Evolutionary conservation across 1,140 invertebrate species (phyloP), one percentile per base, ranked within the genome.

Genomic region (Tetramorium alpestre): DNA sequence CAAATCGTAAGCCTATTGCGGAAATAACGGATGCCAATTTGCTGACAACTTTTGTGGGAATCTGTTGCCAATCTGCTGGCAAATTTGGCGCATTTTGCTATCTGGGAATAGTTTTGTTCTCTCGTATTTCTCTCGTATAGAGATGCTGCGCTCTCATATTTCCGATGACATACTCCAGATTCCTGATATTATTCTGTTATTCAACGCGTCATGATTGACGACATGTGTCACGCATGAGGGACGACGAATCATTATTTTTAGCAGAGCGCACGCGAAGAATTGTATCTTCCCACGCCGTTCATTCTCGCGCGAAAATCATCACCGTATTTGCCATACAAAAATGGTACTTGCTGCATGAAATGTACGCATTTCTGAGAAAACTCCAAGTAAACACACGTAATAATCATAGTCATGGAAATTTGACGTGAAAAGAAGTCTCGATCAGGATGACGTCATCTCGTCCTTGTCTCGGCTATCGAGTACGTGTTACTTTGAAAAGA

Each of bases 211-310:
- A 25, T 7, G n/a, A 67, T 44, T 67, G n/a, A 25, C 22, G n/a
- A 76, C 16, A 44, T 22, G 22, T 76, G 56, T 76, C 56, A 44
- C 13, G 22, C 54, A 44, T 3, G 13, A 58, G n/a, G 8, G 2
- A 60, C 22, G 13, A 58, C 6, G 56, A 44, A 76, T 76, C 6
- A 28, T 76, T 76, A 76, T 76, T 76, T 76, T 76, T 60, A 76
- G 56, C 56, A 25, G 18, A 60, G n/a, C 22, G 8, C 7, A 33
- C 8, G 28, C 33, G 1, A 56, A 56, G 38, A 28, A 47, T 22
- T 41, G 0, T 3, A 7, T 58, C 25, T 22, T 60, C 18, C 7
- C 4, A 60, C n/a, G 38, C 3, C 1, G 11, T 33, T 58, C 38
- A 6, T 41, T 76, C 6, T 60, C 33, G 33, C 8, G 18, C 33